phyloP scores from a whole-genome alignment of 2,888 invertebrate species.

The Colostygia pectinataria region DNA sequence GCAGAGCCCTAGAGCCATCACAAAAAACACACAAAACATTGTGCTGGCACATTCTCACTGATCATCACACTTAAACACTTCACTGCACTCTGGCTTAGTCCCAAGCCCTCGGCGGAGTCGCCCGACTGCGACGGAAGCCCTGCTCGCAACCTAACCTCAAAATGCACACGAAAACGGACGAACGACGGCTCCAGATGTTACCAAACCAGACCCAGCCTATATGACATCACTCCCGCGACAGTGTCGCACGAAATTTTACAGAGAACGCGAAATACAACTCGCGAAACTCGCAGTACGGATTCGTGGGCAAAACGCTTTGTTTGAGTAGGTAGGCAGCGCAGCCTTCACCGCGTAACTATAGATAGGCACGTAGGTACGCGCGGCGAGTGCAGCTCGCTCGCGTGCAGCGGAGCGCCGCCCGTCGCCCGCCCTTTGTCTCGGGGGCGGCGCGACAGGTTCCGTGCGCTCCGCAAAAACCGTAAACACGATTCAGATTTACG shows the following conservation, averaged over 20 bases:
- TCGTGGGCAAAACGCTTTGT: conserved; percentile 79
- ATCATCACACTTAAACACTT: conserved; percentile 44
- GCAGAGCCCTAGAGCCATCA: conserved; percentile 35
- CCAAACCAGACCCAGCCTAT: conserved; percentile 52
- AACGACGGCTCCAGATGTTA: conserved; percentile 73
- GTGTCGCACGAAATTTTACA: conserved; percentile 57
- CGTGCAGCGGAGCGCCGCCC: conserved; percentile 54
- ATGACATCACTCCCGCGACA: conserved; percentile 63
- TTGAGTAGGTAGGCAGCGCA: conserved; percentile 76
- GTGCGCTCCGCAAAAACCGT: conserved; percentile 72
- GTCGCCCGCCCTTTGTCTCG: conserved; percentile 63
- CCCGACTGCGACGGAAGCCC: conserved; percentile 40
- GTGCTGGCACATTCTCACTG: conserved; percentile 43
- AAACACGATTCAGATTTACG: conserved; percentile 76
- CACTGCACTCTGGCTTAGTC: conserved; percentile 36
- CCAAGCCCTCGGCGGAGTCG: conserved; percentile 26
- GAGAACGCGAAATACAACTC: conserved; percentile 61
- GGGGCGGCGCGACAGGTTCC: conserved; percentile 70
- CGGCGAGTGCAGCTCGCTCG: conserved; percentile 53
- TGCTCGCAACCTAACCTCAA: conserved; percentile 78
- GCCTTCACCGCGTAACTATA: conserved; percentile 71
- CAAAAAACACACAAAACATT: conserved; percentile 36
- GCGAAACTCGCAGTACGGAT: conserved; percentile 62
- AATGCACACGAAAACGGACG: conserved; percentile 64
- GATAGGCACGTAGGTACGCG: conserved; percentile 63